Evolutionary conservation across 2,113 vertebrate genomes (phyloP), one percentile per base, ranked within the genome.

Genomic region (Vidua chalybeata): DNA sequence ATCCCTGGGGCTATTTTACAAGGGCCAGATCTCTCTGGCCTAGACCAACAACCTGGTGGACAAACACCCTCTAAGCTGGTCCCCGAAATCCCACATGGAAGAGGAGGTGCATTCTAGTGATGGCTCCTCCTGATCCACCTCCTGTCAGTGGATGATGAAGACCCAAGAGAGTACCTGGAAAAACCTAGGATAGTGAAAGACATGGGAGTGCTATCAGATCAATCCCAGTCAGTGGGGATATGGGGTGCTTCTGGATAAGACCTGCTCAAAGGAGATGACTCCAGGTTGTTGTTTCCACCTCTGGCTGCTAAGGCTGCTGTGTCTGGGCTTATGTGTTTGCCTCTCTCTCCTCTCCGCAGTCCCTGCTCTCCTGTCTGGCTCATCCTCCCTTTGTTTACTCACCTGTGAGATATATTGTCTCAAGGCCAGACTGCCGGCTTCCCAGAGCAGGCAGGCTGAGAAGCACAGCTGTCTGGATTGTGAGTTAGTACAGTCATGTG

Each of bases 311-410:
- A 83, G 67, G 23, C 48, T 89, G 73, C 45, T 64, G 24, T 73
- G 83, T 81, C 85, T 93, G 73, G 24, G 13, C 13, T 78, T 61
- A 77, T 45, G 61, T 48, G 41, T 82, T 87, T 92, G 31, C 23
- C 31, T 82, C 33, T 68, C 37, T 54, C 58, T 81, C 31, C 23
- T 52, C 62, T 87, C 27, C 7, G 9, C 3, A 10, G 35, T 45
- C 46, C 49, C 52, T 74, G 39, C 67, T 48, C 72, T 83, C 59
- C 59, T 45, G 67, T 77, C 83, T 82, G 61, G 43, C 28, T 82
- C 80, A 54, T 90, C 88, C 82, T 93, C 66, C 76, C 33, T 82
- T 78, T 96, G 90, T 97, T 96, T 96, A 94, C 86, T 96, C 92
- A 96, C 92, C 90, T 95, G 94, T 68, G 61, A 90, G 94, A 93